Conservation (phyloP, 2,888 invertebrate species). For the Pediacus dermestoides region DNA sequence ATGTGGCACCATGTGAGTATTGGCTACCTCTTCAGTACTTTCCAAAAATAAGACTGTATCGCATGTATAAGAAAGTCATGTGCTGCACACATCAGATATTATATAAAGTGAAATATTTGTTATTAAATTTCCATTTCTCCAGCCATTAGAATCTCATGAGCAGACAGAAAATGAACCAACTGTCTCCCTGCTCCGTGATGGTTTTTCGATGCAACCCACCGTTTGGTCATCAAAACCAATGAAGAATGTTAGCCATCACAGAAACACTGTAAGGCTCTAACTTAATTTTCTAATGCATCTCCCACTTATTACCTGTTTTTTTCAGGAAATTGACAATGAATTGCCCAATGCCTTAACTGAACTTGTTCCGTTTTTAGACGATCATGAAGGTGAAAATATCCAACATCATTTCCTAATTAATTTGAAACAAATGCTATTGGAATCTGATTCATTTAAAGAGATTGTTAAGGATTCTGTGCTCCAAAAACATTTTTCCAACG, state of each 20-base stretch:
- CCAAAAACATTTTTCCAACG: slow-evolving; percentile 50
- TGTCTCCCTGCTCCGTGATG: too few relatives aligned
- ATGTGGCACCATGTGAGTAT: too few relatives aligned
- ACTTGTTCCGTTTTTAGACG: slow-evolving; percentile 54
- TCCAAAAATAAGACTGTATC: too few relatives aligned
- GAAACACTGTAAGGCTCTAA: too few relatives aligned
- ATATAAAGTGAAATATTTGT: too few relatives aligned
- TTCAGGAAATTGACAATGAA: slow-evolving; percentile 18
- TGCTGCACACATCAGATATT: too few relatives aligned
- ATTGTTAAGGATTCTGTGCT: slow-evolving; percentile 45
- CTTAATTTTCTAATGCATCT: too few relatives aligned
- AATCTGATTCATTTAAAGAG: slow-evolving; percentile 43
- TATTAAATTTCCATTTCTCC: too few relatives aligned
- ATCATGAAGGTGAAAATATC: slow-evolving; percentile 56
- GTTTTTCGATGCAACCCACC: slow-evolving; percentile 28
- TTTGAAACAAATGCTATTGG: slow-evolving; percentile 53
- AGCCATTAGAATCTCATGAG: neutral
- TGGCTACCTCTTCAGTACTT: too few relatives aligned
- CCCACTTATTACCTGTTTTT: neutral
- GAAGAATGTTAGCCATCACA: slow-evolving; percentile 13
- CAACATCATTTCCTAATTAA: slow-evolving; percentile 53
- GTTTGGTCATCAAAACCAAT: slow-evolving; percentile 29
- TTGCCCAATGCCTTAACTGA: slow-evolving; percentile 48
- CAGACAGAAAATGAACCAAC: slow-evolving; percentile 1
- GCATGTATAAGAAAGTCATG: too few relatives aligned